phyloP scores from a whole-genome alignment of 1,140 invertebrate genomes.

The Druon quercuslanigerum region DNA sequence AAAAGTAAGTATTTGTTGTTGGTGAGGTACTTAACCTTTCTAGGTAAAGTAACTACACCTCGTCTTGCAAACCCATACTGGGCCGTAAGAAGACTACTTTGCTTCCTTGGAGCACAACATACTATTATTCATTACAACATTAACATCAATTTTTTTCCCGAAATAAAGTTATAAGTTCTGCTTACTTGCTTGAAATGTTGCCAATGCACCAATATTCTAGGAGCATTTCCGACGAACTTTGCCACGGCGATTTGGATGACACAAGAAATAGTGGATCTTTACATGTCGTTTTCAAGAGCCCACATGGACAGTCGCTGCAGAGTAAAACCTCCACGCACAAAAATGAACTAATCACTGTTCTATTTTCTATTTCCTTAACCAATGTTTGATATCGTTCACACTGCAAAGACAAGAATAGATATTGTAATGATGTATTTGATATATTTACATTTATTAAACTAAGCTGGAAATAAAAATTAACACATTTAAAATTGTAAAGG shows the following conservation, averaged over 20 bases:
- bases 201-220: constrained; percentile 86
- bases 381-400: constrained; percentile 76
- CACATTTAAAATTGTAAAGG: no score
- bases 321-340: constrained; percentile 86
- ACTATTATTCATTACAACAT: no score
- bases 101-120: no score
- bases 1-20: no score
- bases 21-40: no score
- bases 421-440: no score
- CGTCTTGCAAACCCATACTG: no score
- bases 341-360: constrained; percentile 77
- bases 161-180: constrained; percentile 17
- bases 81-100: no score
- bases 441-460: no score
- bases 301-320: constrained; percentile 81
- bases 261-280: constrained; percentile 66
- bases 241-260: constrained; percentile 65
- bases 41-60: no score
- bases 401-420: constrained; percentile 49
- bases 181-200: constrained; percentile 79
- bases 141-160: no score
- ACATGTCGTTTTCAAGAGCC: constrained; percentile 74
- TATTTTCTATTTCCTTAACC: constrained; percentile 75
- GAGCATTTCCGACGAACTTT: constrained; percentile 75
- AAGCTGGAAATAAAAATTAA: no score